These are phyloP conservation scores for Eupithecia centaureata DNA, from an alignment of 2,888 invertebrate genomes.

Conservation along the genomic window DNA sequence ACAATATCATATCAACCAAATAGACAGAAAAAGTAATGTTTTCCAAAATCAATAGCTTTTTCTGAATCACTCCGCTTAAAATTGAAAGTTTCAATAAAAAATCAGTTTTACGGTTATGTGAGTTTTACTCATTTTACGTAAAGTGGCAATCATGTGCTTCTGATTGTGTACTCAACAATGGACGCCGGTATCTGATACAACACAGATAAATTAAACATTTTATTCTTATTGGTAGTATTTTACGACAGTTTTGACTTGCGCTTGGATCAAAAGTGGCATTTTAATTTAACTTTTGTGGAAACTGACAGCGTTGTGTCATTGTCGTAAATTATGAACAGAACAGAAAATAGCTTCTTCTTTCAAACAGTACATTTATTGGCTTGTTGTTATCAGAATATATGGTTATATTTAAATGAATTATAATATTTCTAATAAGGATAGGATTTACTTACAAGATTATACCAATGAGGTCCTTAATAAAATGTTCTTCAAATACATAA, in stretches of 20 bases:
- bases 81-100: slow-evolving; percentile 51
- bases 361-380: slow-evolving; percentile 32
- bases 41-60: slow-evolving; percentile 36
- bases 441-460: background rate
- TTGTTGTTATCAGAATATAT: slow-evolving; percentile 10
- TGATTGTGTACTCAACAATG: slow-evolving; percentile 36
- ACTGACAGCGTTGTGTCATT: slow-evolving; percentile 37
- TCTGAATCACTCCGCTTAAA: slow-evolving; percentile 36
- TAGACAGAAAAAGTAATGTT: slow-evolving; percentile 30
- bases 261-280: slow-evolving; percentile 43
- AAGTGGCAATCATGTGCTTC: slow-evolving; percentile 40
- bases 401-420: slow-evolving; percentile 4
- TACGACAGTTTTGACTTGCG: slow-evolving; percentile 51
- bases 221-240: slow-evolving; percentile 61
- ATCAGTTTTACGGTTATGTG: slow-evolving; percentile 50
- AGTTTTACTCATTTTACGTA: slow-evolving; percentile 49
- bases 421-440: background rate
- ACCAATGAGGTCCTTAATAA: background rate
- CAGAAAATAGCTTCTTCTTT: slow-evolving; percentile 35
- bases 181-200: slow-evolving; percentile 36
- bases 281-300: slow-evolving; percentile 51
- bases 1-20: slow-evolving; percentile 19
- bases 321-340: slow-evolving; percentile 38
- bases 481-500: too few relatives aligned
- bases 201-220: slow-evolving; percentile 60